These are phyloP conservation scores for Tetragonisca angustula DNA, from an alignment of 2,888 invertebrate species.

Conservation along the genomic window DNA sequence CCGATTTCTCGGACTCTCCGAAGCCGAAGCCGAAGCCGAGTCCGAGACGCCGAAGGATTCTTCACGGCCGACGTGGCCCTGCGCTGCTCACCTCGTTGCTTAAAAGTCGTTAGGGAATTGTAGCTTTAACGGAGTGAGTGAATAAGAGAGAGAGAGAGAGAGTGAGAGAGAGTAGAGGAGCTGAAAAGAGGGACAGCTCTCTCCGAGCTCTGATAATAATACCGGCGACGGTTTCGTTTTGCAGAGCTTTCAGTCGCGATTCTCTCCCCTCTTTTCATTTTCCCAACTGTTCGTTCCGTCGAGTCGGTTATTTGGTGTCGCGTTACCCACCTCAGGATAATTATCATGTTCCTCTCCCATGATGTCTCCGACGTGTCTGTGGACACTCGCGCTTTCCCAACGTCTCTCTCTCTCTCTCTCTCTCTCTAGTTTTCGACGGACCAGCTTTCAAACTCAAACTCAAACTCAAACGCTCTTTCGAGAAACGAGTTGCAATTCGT, in stretches of 20 bases:
- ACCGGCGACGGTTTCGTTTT: conserved; percentile 22
- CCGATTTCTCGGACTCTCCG: background rate
- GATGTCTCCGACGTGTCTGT: background rate
- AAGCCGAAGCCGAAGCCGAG: background rate
- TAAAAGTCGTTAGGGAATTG: conserved; percentile 50
- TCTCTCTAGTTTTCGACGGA: too few species aligned
- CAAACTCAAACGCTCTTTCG: too few species aligned
- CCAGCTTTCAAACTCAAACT: too few species aligned
- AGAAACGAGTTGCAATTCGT: too few species aligned
- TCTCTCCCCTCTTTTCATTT: conserved; percentile 8
- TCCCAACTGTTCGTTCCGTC: conserved; percentile 4
- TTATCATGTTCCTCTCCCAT: background rate
- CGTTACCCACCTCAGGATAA: background rate
- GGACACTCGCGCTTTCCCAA: background rate
- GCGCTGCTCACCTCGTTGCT: conserved; percentile 5
- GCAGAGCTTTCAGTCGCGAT: conserved; percentile 18
- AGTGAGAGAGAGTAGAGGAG: too few species aligned
- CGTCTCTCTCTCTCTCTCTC: too few species aligned
- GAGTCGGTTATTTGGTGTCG: conserved; percentile 8
- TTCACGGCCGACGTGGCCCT: background rate
- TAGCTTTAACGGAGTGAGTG: conserved; percentile 12
- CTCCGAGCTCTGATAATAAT: conserved; percentile 28
- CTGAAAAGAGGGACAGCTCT: background rate
- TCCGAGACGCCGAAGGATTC: background rate
- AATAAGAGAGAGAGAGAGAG: too few species aligned